These are phyloP conservation scores for Drosophila bocqueti DNA, from an alignment of 1,140 invertebrate species.

Conservation along the genomic window DNA sequence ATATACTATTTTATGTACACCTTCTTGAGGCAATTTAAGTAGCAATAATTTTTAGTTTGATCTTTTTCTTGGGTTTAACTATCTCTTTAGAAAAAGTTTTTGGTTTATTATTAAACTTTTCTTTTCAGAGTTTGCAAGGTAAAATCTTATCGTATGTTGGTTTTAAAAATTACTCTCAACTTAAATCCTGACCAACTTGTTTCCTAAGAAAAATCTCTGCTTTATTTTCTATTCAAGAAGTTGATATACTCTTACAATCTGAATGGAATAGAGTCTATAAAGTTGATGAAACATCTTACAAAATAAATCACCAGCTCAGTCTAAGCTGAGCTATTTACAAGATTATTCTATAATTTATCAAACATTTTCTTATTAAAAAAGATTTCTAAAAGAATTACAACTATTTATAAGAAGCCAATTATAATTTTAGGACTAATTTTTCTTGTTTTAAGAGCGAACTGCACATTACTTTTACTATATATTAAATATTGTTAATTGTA, in stretches of 20 bases:
- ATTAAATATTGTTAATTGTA: neutral
- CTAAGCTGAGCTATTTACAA: no score
- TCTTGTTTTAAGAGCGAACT: neutral
- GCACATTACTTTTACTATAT: neutral
- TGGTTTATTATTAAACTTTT: neutral
- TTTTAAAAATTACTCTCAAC: neutral
- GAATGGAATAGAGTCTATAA: neutral
- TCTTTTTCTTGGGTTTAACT: neutral
- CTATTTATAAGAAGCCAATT: no score
- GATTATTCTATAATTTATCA: neutral
- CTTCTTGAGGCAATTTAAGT: neutral
- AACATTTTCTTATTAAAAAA: neutral
- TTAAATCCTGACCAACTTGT: slow-evolving; percentile 10
- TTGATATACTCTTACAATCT: neutral
- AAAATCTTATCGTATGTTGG: neutral
- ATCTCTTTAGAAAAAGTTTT: neutral
- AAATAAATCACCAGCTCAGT: neutral
- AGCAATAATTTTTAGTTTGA: neutral
- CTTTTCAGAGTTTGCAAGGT: neutral
- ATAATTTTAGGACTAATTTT: no score
- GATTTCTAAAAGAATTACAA: neutral
- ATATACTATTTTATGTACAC: no score
- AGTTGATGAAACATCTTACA: neutral
- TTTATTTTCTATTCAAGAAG: neutral
- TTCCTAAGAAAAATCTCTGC: neutral